phyloP scores from a whole-genome alignment of 2,113 vertebrate species.

The Amphiprion ocellaris region DNA sequence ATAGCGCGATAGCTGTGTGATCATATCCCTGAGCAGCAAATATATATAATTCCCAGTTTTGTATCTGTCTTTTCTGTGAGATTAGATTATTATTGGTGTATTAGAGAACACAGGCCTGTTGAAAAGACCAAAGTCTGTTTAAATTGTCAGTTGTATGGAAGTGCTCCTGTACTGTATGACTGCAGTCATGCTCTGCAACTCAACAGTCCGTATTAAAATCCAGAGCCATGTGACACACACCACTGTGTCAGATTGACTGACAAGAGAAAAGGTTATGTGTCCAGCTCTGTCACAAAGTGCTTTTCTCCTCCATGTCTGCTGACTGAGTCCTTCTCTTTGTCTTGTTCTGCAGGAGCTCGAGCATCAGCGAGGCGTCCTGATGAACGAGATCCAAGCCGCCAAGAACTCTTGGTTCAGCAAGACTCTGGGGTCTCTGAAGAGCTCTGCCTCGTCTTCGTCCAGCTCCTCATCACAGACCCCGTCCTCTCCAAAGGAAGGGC shows the following conservation, averaged over 20 bases:
- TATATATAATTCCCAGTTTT: no score
- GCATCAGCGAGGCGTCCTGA: slow-evolving; percentile 96
- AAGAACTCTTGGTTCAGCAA: slow-evolving; percentile 99
- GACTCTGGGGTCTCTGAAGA: slow-evolving; percentile 98
- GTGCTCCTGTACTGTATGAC: no score
- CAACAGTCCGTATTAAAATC: no score
- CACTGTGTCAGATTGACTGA: neutral
- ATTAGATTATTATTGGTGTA: no score
- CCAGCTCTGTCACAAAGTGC: neutral
- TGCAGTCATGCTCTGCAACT: no score
- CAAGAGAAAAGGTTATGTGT: neutral
- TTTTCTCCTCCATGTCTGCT: neutral
- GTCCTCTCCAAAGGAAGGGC: slow-evolving; percentile 85
- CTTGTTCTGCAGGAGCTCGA: slow-evolving; percentile 90
- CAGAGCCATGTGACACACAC: no score
- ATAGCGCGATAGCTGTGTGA: no score
- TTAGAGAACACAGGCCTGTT: no score
- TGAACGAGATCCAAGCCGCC: slow-evolving; percentile 98
- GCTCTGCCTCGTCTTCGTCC: slow-evolving; percentile 89
- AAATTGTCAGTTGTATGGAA: no score
- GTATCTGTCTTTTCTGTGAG: no score
- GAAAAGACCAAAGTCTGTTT: no score
- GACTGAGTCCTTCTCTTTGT: slow-evolving; percentile 12
- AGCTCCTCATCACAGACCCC: slow-evolving; percentile 85
- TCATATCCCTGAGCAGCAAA: no score